Evolutionary conservation across 2,797 vertebrate species (phyloP).

Genomic region (Clarias platycephalus): DNA sequence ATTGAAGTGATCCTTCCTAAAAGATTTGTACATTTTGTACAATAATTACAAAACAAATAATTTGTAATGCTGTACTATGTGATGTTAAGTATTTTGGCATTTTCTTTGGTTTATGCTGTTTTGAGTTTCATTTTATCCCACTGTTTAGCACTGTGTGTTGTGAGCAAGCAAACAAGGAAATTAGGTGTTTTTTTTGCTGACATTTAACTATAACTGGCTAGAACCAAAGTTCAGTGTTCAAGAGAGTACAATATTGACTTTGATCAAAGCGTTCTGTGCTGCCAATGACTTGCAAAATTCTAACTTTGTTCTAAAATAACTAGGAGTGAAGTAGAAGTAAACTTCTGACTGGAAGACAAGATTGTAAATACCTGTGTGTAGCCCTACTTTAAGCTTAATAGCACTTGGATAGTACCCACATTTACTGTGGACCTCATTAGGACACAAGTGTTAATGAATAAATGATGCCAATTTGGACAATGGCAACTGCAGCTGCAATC

Average conservation of each 20-base stretch:
- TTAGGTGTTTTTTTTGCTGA: background rate
- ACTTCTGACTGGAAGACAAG: background rate
- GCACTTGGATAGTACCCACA: background rate
- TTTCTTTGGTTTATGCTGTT: background rate
- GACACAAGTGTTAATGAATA: background rate
- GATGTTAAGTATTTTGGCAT: background rate
- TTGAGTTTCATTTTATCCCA: background rate
- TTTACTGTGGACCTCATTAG: background rate
- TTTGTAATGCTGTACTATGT: background rate
- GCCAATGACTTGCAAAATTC: slow-evolving; percentile 1
- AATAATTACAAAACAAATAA: background rate
- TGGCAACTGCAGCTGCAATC: background rate
- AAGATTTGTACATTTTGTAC: background rate
- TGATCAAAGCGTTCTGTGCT: background rate
- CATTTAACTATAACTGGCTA: background rate
- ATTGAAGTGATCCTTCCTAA: background rate
- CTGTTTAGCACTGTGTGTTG: background rate
- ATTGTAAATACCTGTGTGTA: background rate
- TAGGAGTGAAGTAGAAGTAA: background rate
- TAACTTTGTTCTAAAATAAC: background rate
- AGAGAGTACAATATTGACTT: background rate
- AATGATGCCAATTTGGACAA: background rate
- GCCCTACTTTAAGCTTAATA: background rate
- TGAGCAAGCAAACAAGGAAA: no score
- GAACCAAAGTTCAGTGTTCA: background rate